Base-by-base conservation (phyloP, 2,113 vertebrate genomes). In the Oryzias curvinotus region DNA sequence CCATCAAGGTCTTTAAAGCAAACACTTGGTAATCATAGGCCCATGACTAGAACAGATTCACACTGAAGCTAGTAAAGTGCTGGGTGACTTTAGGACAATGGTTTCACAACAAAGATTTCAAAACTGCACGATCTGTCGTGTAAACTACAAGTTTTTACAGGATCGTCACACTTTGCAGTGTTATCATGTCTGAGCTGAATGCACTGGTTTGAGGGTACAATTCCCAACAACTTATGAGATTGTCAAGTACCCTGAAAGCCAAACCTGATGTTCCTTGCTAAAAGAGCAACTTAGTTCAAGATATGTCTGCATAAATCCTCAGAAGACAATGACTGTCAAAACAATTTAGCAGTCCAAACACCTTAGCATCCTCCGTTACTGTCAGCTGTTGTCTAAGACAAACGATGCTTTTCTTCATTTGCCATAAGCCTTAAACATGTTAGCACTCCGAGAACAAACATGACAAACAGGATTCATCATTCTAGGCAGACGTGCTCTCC, bases 141-240 rank as follows among this genome's bases (percentile, higher is more conserved):
- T 77, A 82, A 78, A 80, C 66, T 50, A 65, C 23, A 62, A 30
- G 63, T 47, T 61, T 71, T 50, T 46, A 78, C 59, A 65, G 71
- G 49, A 75, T 57, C 73, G 47, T 50, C 41, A 26, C 53, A 52
- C 48, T 30, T 53, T 51, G 50, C 16, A 10, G 57, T 1, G 65
- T 65, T 54, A 43, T 36, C 52, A 60, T 21, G 62, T 50, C 30
- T 44, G 54, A 65, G 54, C 61, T 48, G 54, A 57, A 49, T 68
- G 57, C 54, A 3, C 2, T 23, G 21, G 21, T 23, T 23, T 23
- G 21, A 62, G 47, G 19, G 36, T 36, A 10, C 36, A 10, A 36
- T 36, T 36, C 36, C 36, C 10, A 10, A 36, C 36, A 36, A 36
- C 15, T 14, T 4, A 4, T 47, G 48, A 21, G n/a, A 48, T 18